Conservation (phyloP, 2,888 invertebrate genomes). For the Aporophyla lueneburgensis region DNA sequence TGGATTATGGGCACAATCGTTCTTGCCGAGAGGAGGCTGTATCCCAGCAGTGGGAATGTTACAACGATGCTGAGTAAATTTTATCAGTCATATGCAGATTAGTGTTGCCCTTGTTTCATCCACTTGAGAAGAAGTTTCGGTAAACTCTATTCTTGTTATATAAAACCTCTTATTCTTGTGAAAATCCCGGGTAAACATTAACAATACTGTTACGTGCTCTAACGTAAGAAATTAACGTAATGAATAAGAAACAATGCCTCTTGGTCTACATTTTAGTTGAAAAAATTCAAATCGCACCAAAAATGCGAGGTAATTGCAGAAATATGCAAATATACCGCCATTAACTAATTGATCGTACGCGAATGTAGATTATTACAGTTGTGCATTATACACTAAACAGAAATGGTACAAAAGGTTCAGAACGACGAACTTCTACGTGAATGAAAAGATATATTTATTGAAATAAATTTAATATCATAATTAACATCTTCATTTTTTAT, state of each 20-base stretch:
- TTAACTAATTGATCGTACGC: conserved; percentile 54
- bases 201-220: neutral
- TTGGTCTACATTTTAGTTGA: conserved; percentile 14
- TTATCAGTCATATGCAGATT: neutral
- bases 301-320: conserved; percentile 38
- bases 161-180: conserved; percentile 6
- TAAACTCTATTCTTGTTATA: conserved; percentile 4
- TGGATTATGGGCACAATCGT: no score
- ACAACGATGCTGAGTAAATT: no score
- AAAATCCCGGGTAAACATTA: neutral
- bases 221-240: neutral
- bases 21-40: no score
- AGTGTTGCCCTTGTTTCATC: neutral
- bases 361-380: conserved; percentile 54
- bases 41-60: no score
- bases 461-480: no score
- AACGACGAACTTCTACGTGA: neutral
- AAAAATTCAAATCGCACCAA: conserved; percentile 22
- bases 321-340: conserved; percentile 52
- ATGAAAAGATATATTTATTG: neutral
- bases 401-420: conserved; percentile 24
- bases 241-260: neutral
- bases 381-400: conserved; percentile 18
- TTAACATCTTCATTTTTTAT: no score
- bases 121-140: neutral